phyloP scores from a whole-genome alignment of 2,797 vertebrate species.

The Brotula barbata region DNA sequence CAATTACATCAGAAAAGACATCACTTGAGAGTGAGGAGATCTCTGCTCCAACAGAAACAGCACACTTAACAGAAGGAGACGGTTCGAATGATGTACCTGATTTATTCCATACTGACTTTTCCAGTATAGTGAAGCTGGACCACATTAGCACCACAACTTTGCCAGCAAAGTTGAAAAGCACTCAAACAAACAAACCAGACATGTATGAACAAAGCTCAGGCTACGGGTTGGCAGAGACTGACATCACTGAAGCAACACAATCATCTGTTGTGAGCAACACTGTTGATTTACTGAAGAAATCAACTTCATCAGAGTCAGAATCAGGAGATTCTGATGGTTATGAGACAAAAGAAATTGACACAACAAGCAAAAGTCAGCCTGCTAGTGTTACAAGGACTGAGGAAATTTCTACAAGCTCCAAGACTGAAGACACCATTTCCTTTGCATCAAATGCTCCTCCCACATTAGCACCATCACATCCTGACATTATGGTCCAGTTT shows the following conservation, averaged over 20 bases:
- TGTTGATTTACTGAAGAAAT: conserved; percentile 8
- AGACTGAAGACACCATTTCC: conserved; percentile 10
- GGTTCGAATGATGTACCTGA: conserved; percentile 19
- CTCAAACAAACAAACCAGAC: conserved; percentile 13
- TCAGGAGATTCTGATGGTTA: conserved; percentile 10
- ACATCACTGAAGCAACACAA: conserved; percentile 16
- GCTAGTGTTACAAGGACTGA: neutral
- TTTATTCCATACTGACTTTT: conserved; percentile 9
- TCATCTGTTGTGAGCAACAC: conserved; percentile 6
- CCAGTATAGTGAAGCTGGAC: conserved; percentile 4
- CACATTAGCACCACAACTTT: conserved; percentile 16
- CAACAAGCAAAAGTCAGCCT: conserved; percentile 8
- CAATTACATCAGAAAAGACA: neutral
- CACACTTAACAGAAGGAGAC: conserved; percentile 13
- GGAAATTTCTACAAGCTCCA: conserved; percentile 12
- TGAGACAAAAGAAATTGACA: conserved; percentile 8
- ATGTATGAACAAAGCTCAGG: conserved; percentile 15
- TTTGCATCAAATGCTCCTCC: conserved; percentile 24
- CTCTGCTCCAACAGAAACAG: conserved; percentile 21
- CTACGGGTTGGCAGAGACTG: conserved; percentile 11
- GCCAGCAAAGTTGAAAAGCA: conserved; percentile 13
- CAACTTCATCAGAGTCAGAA: too few species aligned
- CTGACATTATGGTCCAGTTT: conserved; percentile 45
- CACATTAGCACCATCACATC: conserved; percentile 28
- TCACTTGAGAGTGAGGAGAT: conserved; percentile 15